Percentiles rank a stretch among this genome's conserved stretches.
phyloP scores from a whole-genome alignment of 2,888 invertebrate species.

The Drosophila robusta region DNA sequence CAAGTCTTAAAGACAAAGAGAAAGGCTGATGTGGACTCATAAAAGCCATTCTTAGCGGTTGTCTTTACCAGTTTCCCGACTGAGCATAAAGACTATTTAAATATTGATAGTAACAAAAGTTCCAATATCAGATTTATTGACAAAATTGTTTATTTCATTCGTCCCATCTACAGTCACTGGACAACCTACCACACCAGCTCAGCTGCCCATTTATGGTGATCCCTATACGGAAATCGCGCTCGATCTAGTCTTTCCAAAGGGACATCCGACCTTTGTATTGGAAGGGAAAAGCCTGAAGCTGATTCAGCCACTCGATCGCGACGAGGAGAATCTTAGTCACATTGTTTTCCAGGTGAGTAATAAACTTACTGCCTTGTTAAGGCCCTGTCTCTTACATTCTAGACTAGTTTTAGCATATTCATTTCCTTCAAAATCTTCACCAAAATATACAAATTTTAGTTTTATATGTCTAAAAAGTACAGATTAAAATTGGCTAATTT shows the following conservation, averaged over 20 bases:
- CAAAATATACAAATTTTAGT: too few species aligned
- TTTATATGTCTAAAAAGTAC: too few species aligned
- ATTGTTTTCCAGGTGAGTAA: conserved; percentile 93
- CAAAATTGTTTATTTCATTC: conserved; percentile 7
- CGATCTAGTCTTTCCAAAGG: conserved; percentile 92
- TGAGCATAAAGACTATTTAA: neutral
- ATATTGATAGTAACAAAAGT: neutral
- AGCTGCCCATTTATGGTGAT: conserved; percentile 93
- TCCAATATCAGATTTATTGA: neutral
- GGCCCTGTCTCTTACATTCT: too few species aligned
- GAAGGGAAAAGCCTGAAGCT: conserved; percentile 93
- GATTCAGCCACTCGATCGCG: conserved; percentile 92
- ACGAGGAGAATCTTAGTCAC: conserved; percentile 93
- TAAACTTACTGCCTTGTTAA: neutral
- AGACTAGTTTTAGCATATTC: too few species aligned
- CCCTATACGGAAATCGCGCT: conserved; percentile 91
- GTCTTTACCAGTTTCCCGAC: conserved; percentile 1
- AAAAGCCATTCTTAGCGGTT: conserved; percentile 15
- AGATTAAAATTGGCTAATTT: too few species aligned
- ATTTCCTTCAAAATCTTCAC: too few species aligned
- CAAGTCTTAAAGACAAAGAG: conserved; percentile 58
- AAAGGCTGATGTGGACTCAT: conserved; percentile 53
- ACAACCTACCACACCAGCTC: conserved; percentile 92
- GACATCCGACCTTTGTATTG: conserved; percentile 91
- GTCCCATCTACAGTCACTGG: conserved; percentile 89